Evolutionary conservation across 2,888 invertebrate species (phyloP).

Genomic region (Lottia scabra): DNA sequence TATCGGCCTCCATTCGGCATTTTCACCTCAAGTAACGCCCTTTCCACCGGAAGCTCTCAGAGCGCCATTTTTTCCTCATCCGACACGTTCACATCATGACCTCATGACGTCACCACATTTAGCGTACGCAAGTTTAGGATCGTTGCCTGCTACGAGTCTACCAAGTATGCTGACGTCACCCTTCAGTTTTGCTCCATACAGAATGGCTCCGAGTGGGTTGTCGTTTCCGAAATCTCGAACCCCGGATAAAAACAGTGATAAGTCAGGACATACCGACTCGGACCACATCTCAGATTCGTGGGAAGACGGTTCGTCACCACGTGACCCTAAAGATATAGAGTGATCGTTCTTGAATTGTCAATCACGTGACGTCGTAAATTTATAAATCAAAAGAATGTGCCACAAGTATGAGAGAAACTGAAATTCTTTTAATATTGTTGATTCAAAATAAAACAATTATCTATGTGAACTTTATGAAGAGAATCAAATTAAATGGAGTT

Average conservation of each 20-base stretch:
- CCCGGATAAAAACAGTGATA: constrained; percentile 41
- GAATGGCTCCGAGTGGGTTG: constrained; percentile 32
- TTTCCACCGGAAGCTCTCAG: constrained; percentile 33
- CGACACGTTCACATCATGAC: constrained; percentile 27
- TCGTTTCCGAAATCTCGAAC: constrained; percentile 29
- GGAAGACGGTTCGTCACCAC: constrained; percentile 40
- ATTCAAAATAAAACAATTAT: too few relatives aligned
- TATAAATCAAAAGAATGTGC: background rate
- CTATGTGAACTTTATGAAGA: too few relatives aligned
- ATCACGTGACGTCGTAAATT: background rate
- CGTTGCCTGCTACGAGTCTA: constrained; percentile 36
- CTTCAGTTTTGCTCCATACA: constrained; percentile 52
- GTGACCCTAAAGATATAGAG: constrained; percentile 33
- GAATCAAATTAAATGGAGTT: too few relatives aligned
- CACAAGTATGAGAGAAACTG: too few relatives aligned
- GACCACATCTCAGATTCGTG: constrained; percentile 44
- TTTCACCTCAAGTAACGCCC: constrained; percentile 49
- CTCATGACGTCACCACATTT: constrained; percentile 34
- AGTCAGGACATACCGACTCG: constrained; percentile 37
- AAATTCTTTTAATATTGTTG: too few relatives aligned
- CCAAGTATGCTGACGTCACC: constrained; percentile 46
- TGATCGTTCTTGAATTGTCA: constrained; percentile 14
- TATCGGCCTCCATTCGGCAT: constrained; percentile 59
- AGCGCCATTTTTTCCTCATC: constrained; percentile 27
- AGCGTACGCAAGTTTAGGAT: constrained; percentile 32